Base-by-base conservation (phyloP, 2,113 vertebrate genomes). In the Kryptolebias marmoratus region DNA sequence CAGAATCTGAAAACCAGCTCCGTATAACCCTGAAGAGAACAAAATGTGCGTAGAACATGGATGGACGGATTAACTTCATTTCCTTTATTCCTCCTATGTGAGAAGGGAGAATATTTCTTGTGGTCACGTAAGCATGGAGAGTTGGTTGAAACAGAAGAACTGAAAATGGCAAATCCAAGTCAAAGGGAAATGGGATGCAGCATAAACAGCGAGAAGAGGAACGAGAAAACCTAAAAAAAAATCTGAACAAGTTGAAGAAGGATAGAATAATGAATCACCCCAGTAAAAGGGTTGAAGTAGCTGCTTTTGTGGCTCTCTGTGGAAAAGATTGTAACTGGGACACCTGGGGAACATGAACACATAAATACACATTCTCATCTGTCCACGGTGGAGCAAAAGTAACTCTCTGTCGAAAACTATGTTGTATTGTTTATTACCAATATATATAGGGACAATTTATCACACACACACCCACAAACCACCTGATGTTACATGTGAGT, bases 381-480 rank as follows among this genome's bases (percentile, higher is more conserved):
- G 74, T 58, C 68, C 48, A 49, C 57, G 54, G 50, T 71, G 64
- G 47, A 79, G 69, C 63, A 16, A 71, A 73, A 54, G 47, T 11
- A 10, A 45, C 54, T 76, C 68, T 69, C 77, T 57, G 11, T 71
- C 75, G 83, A 78, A 71, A 81, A 85, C 57, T 71, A 69, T 68
- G 72, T 71, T 80, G 69, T 77, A 74, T 80, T 87, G 77, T 86
- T 83, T 85, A 82, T 83, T 80, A 78, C 63, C 62, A 32, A 55
- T 65, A 66, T 67, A 83, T 67, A 83, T 69, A 64, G 76, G 66
- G 65, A 65, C 4, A 18, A 82, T 91, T 87, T 70, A 91, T 84
- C 76, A 80, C 66, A 52, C 18, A 13, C 58, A 60, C 32, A 72
- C 56, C 65, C 50, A 76, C 30, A 60, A 14, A 45, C 32, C 44